A percentile compares a stretch with the other conserved stretches of the same genome.
Evolutionary conservation across 2,113 vertebrate species (phyloP).

Genomic region (Pelvicachromis taeniatus): DNA sequence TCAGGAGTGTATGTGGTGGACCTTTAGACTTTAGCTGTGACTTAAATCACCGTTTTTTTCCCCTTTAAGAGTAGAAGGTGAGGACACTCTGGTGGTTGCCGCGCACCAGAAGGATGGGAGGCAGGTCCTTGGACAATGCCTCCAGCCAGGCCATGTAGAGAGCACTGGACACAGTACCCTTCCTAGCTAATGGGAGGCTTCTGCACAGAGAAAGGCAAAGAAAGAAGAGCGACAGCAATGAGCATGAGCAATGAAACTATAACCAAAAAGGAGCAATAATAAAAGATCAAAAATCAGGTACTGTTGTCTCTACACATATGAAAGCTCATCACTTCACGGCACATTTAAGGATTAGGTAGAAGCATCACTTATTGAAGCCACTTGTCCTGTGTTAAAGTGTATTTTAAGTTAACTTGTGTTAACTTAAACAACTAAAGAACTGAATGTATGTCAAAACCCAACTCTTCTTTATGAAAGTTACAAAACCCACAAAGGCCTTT

Average conservation of each 20-base stretch:
- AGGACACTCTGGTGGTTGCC: slow-evolving; percentile 99
- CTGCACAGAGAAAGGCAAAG: slow-evolving; percentile 53
- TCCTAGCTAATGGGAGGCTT: slow-evolving; percentile 94
- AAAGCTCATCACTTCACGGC: background rate
- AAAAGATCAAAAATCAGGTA: background rate
- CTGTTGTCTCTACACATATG: background rate
- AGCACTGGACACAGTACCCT: slow-evolving; percentile 90
- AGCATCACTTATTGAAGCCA: background rate
- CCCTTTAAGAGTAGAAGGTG: slow-evolving; percentile 92
- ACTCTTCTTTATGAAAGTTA: background rate
- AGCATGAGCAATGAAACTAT: background rate
- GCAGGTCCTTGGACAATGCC: slow-evolving; percentile 88
- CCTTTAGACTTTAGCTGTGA: slow-evolving; percentile 12
- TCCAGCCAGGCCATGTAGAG: slow-evolving; percentile 98
- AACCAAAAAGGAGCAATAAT: background rate
- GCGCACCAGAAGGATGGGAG: slow-evolving; percentile 90
- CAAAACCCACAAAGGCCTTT: background rate
- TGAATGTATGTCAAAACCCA: background rate
- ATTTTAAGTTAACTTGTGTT: background rate
- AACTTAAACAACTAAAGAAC: no score
- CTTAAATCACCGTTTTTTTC: background rate
- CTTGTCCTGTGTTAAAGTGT: background rate
- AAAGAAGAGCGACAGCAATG: background rate
- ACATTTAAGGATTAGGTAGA: background rate
- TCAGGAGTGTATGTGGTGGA: slow-evolving; percentile 40